Base-by-base conservation (phyloP, 2,113 vertebrate genomes). In the Mustelus asterias region DNA sequence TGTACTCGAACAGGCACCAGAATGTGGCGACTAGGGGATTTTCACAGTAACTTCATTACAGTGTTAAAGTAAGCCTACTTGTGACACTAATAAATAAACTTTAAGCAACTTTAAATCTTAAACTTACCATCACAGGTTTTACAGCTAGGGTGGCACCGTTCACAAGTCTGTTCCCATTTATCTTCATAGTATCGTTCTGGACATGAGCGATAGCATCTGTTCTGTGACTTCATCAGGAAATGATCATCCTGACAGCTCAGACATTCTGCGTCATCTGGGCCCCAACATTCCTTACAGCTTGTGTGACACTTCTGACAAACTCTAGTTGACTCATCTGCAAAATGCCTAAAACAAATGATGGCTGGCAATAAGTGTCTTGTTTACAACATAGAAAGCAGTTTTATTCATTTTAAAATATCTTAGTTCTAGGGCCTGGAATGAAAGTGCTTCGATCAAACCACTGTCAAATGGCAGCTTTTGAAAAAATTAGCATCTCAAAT, bases 141-240 rank as follows among this genome's bases (percentile, higher is more conserved):
- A 96, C 99, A 99, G 69, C 98, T 98, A 0, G 98, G 97, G 54
- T 99, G 98, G 96, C 99, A 99, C 96, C 97, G 97, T 96, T 97
- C 97, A 96, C 99, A 99, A 96, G 96, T 96, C 0, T 96, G 97
- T 1, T 96, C 90, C 2, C 58, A 69, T 0, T 95, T 96, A 67
- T 97, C 97, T 65, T 96, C 96, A 0, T 98, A 98, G 97, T 98
- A 98, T 48, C 97, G 97, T 1, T 97, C 96, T 0, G 99, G 99
- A 95, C 99, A 99, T 94, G 97, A 97, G 80, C 94, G 96, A 72
- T 97, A 78, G 22, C 99, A 99, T 88, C 97, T 96, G 0, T 98
- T 97, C 1, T 96, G 96, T 95, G 97, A 97, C 63, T 0, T 97
- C 96, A 99, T 96, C 69, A 98, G 97, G 94, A 98, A 98, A 96